These are phyloP conservation scores for Stictocephala bisonia DNA, from an alignment of 2,888 invertebrate species.

Conservation along the genomic window DNA sequence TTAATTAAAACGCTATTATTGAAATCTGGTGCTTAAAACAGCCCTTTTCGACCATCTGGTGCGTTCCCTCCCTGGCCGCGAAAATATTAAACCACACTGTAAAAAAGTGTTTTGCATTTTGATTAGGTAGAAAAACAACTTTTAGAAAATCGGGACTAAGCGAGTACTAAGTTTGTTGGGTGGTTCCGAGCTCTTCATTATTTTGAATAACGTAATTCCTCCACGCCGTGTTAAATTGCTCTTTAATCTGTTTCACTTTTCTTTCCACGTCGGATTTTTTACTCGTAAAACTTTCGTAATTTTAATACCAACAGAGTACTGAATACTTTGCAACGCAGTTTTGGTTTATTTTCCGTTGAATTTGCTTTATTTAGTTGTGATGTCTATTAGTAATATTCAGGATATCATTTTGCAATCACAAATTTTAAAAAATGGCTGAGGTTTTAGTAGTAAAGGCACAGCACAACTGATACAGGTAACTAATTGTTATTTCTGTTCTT, in stretches of 20 bases:
- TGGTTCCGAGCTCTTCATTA: constrained; percentile 35
- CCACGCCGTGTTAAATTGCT: constrained; percentile 34
- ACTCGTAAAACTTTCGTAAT: constrained; percentile 12
- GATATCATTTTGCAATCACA: too few species aligned
- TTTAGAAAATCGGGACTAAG: constrained; percentile 49
- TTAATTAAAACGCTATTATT: constrained; percentile 59
- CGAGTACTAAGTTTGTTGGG: constrained; percentile 36
- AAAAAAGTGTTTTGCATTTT: constrained; percentile 58
- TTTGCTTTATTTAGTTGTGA: too few species aligned
- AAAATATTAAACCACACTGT: constrained; percentile 57
- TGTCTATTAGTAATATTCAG: too few species aligned
- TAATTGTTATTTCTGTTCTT: too few species aligned
- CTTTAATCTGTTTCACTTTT: constrained; percentile 46
- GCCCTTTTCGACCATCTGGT: constrained; percentile 28
- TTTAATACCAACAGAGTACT: constrained; percentile 29
- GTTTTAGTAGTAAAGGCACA: too few species aligned
- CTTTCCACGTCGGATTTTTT: constrained; percentile 17
- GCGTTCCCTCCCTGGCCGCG: constrained; percentile 15
- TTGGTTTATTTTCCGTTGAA: too few species aligned
- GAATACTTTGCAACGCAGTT: constrained; percentile 30
- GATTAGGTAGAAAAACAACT: constrained; percentile 58
- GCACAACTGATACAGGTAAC: too few species aligned
- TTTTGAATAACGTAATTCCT: constrained; percentile 45
- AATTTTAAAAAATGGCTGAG: too few species aligned
- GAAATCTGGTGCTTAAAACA: constrained; percentile 53